Percentiles rank a stretch among this genome's conserved stretches.
Evolutionary conservation across 2,797 vertebrate species (phyloP).

Genomic region (Artibeus jamaicensis): DNA sequence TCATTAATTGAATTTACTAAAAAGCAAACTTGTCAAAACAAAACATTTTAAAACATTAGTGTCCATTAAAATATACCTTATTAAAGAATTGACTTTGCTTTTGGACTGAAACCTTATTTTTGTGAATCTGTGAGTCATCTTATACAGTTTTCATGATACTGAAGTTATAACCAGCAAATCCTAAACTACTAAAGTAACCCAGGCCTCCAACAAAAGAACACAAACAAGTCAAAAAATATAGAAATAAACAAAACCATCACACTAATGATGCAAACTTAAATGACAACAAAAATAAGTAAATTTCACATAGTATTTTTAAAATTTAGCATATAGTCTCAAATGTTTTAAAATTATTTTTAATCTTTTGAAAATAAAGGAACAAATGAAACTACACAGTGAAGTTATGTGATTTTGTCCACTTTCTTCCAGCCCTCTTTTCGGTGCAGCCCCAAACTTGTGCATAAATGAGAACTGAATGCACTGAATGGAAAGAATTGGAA

Average conservation of each 20-base stretch:
- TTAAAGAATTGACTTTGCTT: conserved; percentile 4
- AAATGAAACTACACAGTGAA: background rate
- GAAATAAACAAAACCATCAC: background rate
- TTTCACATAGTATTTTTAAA: background rate
- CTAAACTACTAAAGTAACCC: background rate
- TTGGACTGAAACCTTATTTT: background rate
- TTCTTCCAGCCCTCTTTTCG: background rate
- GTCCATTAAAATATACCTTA: background rate
- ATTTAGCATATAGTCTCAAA: background rate
- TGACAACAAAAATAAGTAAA: background rate
- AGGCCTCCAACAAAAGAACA: background rate
- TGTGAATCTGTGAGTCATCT: background rate
- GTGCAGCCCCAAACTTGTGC: background rate
- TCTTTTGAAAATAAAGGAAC: background rate
- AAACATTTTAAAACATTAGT: background rate
- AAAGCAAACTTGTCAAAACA: background rate
- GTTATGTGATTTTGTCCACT: background rate
- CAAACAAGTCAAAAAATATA: background rate
- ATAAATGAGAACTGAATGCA: background rate
- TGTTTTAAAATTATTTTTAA: background rate
- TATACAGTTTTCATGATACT: background rate
- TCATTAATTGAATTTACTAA: background rate
- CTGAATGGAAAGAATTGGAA: background rate
- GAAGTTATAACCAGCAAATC: background rate
- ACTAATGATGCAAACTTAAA: background rate